Evolutionary conservation across 2,113 vertebrate species (phyloP), one percentile per base, ranked within the genome.

Genomic region (Calyptomena viridis): DNA sequence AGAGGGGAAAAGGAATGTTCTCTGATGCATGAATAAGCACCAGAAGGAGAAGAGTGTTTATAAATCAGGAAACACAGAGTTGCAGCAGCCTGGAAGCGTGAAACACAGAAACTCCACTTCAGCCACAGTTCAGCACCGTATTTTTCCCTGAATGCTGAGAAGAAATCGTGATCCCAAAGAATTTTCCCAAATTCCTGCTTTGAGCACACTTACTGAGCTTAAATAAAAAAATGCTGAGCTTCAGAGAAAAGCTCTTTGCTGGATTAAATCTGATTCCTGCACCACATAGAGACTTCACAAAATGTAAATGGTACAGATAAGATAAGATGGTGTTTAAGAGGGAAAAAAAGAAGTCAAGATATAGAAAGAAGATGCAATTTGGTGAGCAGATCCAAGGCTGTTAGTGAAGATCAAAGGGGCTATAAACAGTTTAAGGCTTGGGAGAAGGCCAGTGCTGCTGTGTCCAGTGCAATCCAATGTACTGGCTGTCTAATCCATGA

Each of bases 391-490:
- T 62, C 67, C 82, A 74, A 80, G 87, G 82, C 87, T 95, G 50
- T 58, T 93, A 82, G 82, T 67, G 71, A 50, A 77, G 85, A 93
- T 86, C 2, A 79, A 97, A 94, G 39, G 55, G 79, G 42, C 87
- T 88, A 81, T 93, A 93, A 95, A 81, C 94, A 67, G 80, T 88
- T 94, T 95, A 95, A 80, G 85, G 85, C 68, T 63, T 97, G 95
- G 95, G 92, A 91, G 35, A 71, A 77, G 82, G 93, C 91, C 95
- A 93, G 47, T 6, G 0, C 33, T 89, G 53, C 87, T 91, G 58
- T 15, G 11, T 47, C 46, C 21, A 22, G 20, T 83, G 63, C 44
- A 79, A 87, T 73, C 82, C 50, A 35, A 30, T 20, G 19, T 66
- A 35, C 23, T 87, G 66, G 59, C 49, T 94, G 46, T 63, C 44